Conservation (phyloP, 1,140 invertebrate genomes). For the Scaptomyza pallida region DNA sequence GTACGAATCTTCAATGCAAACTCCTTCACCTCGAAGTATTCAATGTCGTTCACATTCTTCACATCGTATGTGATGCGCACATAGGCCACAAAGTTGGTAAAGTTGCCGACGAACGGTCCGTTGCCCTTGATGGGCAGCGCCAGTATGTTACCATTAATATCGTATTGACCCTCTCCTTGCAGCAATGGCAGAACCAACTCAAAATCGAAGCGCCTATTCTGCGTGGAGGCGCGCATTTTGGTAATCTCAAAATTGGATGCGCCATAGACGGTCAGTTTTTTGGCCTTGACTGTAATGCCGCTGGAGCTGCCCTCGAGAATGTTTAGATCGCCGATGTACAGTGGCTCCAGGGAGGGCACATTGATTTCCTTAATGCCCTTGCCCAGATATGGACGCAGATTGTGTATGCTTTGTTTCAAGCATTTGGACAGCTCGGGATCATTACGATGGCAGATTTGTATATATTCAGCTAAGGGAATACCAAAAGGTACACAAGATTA, state of each 20-base stretch:
- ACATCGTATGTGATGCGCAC: constrained; percentile 85
- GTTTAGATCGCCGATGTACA: constrained; percentile 86
- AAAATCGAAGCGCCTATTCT: constrained; percentile 84
- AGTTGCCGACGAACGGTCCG: constrained; percentile 87
- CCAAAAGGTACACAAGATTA: constrained; percentile 19
- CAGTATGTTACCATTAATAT: constrained; percentile 86
- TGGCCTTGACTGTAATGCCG: constrained; percentile 85
- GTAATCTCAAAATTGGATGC: constrained; percentile 86
- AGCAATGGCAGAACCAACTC: constrained; percentile 86
- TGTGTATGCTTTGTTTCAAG: constrained; percentile 85
- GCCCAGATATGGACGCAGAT: constrained; percentile 84
- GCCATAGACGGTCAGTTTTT: constrained; percentile 86
- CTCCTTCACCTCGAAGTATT: constrained; percentile 85
- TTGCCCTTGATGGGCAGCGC: constrained; percentile 87
- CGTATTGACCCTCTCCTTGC: constrained; percentile 86
- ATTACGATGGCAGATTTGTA: constrained; percentile 86
- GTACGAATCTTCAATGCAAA: constrained; percentile 86
- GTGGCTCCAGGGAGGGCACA: constrained; percentile 87
- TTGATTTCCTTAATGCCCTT: constrained; percentile 86
- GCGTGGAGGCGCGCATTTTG: constrained; percentile 85
- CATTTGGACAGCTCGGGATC: constrained; percentile 86
- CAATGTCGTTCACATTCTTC: constrained; percentile 84
- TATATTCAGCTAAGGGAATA: constrained; percentile 85
- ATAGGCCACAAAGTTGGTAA: constrained; percentile 85
- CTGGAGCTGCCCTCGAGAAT: constrained; percentile 84